These are phyloP conservation scores for Acanthacorydalis orientalis DNA, from an alignment of 2,888 invertebrate species.

Conservation along the genomic window DNA sequence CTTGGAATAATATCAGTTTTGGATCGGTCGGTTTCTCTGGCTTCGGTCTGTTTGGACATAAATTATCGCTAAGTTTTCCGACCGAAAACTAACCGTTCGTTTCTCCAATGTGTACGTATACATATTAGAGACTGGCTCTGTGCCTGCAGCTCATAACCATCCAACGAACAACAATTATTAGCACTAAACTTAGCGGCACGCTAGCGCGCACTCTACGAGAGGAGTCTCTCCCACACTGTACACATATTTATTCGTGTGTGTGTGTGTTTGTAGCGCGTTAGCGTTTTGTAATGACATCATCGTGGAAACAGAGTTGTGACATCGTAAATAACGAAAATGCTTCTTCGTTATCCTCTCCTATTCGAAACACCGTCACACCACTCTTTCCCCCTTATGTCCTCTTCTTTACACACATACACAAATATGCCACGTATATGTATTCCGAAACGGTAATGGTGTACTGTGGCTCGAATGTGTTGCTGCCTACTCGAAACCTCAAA, in stretches of 20 bases:
- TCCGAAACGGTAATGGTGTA: background rate
- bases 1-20: background rate
- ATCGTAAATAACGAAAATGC: conserved; percentile 21
- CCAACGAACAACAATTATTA: conserved; percentile 18
- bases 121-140: background rate
- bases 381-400: no score
- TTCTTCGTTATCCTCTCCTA: background rate
- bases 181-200: conserved; percentile 19
- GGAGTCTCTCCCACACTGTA: background rate
- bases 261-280: background rate
- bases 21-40: background rate
- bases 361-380: no score
- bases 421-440: background rate
- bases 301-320: conserved; percentile 13
- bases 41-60: background rate
- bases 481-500: conserved; percentile 12
- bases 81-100: background rate
- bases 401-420: no score
- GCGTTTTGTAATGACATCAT: background rate
- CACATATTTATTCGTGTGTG: no score
- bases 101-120: background rate
- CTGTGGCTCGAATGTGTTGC: background rate
- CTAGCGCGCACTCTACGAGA: conserved; percentile 8
- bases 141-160: background rate
- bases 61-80: background rate